phyloP scores from a whole-genome alignment of 1,140 invertebrate genomes.

The Scylla paramamosain region DNA sequence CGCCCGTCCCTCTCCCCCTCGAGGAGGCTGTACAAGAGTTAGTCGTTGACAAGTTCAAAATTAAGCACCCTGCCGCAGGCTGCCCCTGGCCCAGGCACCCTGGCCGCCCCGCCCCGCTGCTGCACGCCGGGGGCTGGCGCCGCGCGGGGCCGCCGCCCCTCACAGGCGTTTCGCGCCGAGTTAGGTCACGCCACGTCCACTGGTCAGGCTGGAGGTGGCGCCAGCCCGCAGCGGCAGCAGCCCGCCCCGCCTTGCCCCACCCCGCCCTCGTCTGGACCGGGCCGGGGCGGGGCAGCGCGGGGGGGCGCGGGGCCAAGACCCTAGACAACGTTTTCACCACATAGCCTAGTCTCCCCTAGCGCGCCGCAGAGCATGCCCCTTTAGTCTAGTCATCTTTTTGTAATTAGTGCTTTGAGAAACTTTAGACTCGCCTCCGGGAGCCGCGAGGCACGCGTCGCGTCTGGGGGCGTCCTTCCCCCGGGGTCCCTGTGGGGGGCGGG shows the following conservation, averaged over 20 bases:
- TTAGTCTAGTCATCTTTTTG: neutral
- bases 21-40: constrained; percentile 68
- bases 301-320: neutral
- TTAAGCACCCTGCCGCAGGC: constrained; percentile 53
- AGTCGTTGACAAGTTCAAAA: constrained; percentile 63
- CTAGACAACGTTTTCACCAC: neutral
- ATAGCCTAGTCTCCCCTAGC: neutral
- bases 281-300: too few relatives aligned
- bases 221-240: neutral
- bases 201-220: neutral
- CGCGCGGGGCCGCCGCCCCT: neutral
- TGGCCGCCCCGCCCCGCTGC: neutral
- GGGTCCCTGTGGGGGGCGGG: neutral
- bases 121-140: neutral
- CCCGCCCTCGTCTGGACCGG: neutral
- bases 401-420: neutral
- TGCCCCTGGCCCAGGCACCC: neutral
- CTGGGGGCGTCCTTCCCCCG: neutral
- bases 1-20: constrained; percentile 65
- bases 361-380: neutral
- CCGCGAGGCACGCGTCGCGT: neutral
- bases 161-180: constrained; percentile 11
- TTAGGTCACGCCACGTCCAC: neutral
- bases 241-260: neutral
- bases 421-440: neutral